Base-by-base conservation (phyloP, 2,888 invertebrate species). In the Germaria angustata region DNA sequence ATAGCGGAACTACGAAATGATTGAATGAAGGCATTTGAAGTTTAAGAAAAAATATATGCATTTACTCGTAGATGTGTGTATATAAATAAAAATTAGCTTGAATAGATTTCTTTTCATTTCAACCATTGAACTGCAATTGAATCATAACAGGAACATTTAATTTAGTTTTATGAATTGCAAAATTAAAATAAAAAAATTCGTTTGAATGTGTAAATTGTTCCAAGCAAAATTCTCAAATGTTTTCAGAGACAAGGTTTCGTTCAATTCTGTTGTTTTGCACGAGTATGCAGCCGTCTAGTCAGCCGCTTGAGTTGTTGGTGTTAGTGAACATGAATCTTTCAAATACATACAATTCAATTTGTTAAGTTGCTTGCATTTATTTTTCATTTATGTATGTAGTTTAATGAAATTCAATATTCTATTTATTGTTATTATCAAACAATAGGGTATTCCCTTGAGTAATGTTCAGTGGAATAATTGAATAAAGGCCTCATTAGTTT, bases 71-170 rank as follows among this genome's bases (percentile, higher is more conserved):
- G 28, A 6, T 5, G 6, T 28, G 28, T 28, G 28, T 6, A 28
- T 28, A 28, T 36, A 49, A 46, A 63, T 44, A 55, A 53, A 79
- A 57, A 71, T 78, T 65, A 57, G 46, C 49, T 57, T 57, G 39
- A 55, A 71, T 66, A 53, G 17, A 46, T 66, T 57, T 66, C 6
- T 49, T 46, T 61, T 17, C 5, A n/a, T 49, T 81, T 63, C 46
- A 53, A 75, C 7, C 63, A 61, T 61, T 44, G 66, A 76, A 72
- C 44, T 77, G 61, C 28, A 63, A 65, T 82, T 82, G 82, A 82
- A 82, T 82, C 79, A 82, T 82, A 82, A 82, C 82, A 82, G 82
- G 82, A 82, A 79, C 79, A n/a, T n/a, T n/a, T n/a, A n/a, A 82
- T 69, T 68, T 68, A 69, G 22, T 53, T 59, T 65, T 41, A 28